A percentile compares a stretch with the other conserved stretches of the same genome.
phyloP scores from a whole-genome alignment of 2,888 invertebrate species.

The Criorhina ranunculi region DNA sequence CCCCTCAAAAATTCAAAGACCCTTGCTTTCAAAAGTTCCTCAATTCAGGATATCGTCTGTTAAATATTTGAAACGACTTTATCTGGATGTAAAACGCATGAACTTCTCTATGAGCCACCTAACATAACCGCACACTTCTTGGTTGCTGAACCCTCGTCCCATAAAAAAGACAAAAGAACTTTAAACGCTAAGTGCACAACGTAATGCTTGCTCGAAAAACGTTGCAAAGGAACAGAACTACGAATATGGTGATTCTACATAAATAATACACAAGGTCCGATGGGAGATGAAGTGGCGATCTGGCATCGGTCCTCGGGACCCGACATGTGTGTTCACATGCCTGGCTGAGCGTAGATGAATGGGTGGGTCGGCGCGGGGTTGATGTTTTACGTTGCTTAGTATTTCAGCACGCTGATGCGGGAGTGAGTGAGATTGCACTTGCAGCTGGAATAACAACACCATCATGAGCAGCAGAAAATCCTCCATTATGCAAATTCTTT shows the following conservation, averaged over 20 bases:
- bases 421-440: constrained; percentile 69
- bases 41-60: too few species aligned
- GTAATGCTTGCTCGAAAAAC: constrained; percentile 20
- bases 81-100: constrained; percentile 14
- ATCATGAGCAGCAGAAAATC: constrained; percentile 71
- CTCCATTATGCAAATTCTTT: constrained; percentile 68
- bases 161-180: constrained; percentile 33
- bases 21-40: too few species aligned
- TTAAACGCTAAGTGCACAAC: constrained; percentile 46
- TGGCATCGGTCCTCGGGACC: constrained; percentile 64
- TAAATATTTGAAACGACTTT: constrained; percentile 44
- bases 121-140: constrained; percentile 39
- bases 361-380: constrained; percentile 10
- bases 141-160: constrained; percentile 8
- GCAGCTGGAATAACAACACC: constrained; percentile 70
- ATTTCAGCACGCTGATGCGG: constrained; percentile 47
- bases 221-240: constrained; percentile 30
- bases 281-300: constrained; percentile 73
- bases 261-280: constrained; percentile 65
- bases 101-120: constrained; percentile 1
- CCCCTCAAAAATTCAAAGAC: too few species aligned
- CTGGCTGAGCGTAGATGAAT: constrained; percentile 43
- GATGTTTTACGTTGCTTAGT: constrained; percentile 45
- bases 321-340: constrained; percentile 67
- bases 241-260: constrained; percentile 45